Evolutionary conservation across 1,140 invertebrate species (phyloP), one percentile per base, ranked within the genome.

Genomic region (Aphelinus atriplicis): DNA sequence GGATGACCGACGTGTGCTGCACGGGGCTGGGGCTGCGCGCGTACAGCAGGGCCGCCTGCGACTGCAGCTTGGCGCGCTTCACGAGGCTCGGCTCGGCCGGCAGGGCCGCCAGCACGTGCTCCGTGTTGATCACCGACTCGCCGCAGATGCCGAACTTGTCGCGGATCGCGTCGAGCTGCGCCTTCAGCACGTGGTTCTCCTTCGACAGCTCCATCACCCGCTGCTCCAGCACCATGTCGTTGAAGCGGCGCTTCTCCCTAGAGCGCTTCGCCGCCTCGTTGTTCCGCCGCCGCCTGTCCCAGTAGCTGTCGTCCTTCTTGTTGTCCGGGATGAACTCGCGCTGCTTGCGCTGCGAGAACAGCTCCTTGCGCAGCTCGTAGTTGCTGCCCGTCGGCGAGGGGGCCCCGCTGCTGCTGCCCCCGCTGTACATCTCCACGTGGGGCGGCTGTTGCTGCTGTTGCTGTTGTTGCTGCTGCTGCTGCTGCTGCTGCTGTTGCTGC

Each of bases 261-360:
- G 96, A 98, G 3, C 97, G 88, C 83, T 97, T 96, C 47, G 96
- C 97, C 0, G 97, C 95, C 85, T 98, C 97, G 86, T 99, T 99
- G 88, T 99, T 99, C 50, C 97, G 91, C 57, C 96, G 90, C 57
- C 97, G 90, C 48, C 97, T 90, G 86, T 98, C 97, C 97, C 97
- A 99, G 87, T 99, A 99, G 80, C 94, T 95, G 79, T 98, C 95
- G 82, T 99, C 97, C 85, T 99, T 99, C 82, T 97, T 97, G 84
- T 93, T 96, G 81, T 98, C 97, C 0, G 97, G 97, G 67, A 98
- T 98, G 86, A 98, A 98, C 83, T 98, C 97, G 1, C 97, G 90
- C 83, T 98, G 96, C 82, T 98, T 98, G 70, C 97, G 90, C 80
- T 96, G 95, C 10, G 94, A 92, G 83, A 95, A 94, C 73, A 95